Evolutionary conservation across 2,888 invertebrate species (phyloP), one percentile per base, ranked within the genome.

Genomic region (Ptycholaimellus sp.): DNA sequence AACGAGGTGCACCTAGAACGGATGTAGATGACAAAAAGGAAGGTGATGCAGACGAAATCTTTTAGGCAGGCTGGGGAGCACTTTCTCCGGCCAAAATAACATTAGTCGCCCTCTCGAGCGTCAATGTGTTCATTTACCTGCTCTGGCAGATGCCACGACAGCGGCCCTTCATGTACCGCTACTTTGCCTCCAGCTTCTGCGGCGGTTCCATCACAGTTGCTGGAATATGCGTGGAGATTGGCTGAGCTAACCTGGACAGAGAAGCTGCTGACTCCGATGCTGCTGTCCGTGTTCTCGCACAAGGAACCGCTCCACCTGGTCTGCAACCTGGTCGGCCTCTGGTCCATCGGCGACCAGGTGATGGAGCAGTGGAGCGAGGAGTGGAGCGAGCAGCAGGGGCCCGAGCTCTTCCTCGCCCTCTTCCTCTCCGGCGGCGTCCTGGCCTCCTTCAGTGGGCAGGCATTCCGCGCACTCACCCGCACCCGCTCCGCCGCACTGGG

Each of bases 281-380:
- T 87, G 35, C 63, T 87, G 4, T 82, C 82, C n/a, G 76, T 77
- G 23, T 93, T 93, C 62, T 90, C 87, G 52, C 93, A 93, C 59
- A 74, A 76, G 53, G 77, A 77, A 1, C 60, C 72, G 28, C 63
- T 81, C 44, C 93, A 93, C 64, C 68, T 90, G 41, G 72, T 73
- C 47, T 74, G 77, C 37, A 96, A 96, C 61, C 93, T 96, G 90
- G 87, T 78, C 63, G 90, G 85, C 30, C 65, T 93, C 20, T 77
- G 80, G 59, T 79, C 76, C 56, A 83, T 83, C 55, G 71, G 68
- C 39, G 61, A 67, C 46, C 32, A 41, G 11, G 30, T 58, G 51
- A 1, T 21, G 31, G 47, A 53, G 25, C 42, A 39, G 14, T 46
- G 48, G 33, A 36, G 50, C n/a, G n/a, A n/a, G n/a, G n/a, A n/a